phyloP scores from a whole-genome alignment of 2,113 vertebrate species.

The Colistium nudipinnis region DNA sequence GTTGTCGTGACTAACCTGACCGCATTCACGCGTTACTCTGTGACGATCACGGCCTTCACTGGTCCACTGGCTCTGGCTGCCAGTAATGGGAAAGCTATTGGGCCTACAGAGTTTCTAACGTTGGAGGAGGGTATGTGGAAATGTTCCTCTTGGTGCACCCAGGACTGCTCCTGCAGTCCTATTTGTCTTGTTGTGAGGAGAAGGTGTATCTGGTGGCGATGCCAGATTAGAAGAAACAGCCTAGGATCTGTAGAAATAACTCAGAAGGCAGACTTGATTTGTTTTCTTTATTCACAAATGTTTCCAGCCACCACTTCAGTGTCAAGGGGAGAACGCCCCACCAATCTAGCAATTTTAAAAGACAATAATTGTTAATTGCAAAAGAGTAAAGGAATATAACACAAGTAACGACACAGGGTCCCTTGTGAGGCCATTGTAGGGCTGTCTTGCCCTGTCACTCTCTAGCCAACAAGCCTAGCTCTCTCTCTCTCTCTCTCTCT shows the following conservation, averaged over 20 bases:
- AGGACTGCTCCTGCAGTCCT: background rate
- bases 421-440: background rate
- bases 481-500: too few relatives aligned
- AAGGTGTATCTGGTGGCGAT: too few relatives aligned
- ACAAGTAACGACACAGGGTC: background rate
- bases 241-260: too few relatives aligned
- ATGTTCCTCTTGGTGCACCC: background rate
- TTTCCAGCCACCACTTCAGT: too few relatives aligned
- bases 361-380: too few relatives aligned
- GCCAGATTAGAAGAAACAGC: too few relatives aligned
- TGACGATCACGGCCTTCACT: constrained; percentile 89
- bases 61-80: constrained; percentile 81
- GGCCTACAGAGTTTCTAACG: constrained; percentile 84
- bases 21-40: constrained; percentile 89
- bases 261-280: background rate
- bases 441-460: too few relatives aligned
- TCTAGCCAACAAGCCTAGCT: too few relatives aligned
- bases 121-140: constrained; percentile 88
- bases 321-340: too few relatives aligned
- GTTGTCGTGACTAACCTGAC: constrained; percentile 87
- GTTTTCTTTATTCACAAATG: background rate
- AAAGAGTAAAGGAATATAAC: too few relatives aligned
- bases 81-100: constrained; percentile 85
- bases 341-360: too few relatives aligned
- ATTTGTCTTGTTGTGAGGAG: background rate